Evolutionary conservation across 2,888 invertebrate species (phyloP), one percentile per base, ranked within the genome.

Genomic region (Troglohyphantes excavatus): DNA sequence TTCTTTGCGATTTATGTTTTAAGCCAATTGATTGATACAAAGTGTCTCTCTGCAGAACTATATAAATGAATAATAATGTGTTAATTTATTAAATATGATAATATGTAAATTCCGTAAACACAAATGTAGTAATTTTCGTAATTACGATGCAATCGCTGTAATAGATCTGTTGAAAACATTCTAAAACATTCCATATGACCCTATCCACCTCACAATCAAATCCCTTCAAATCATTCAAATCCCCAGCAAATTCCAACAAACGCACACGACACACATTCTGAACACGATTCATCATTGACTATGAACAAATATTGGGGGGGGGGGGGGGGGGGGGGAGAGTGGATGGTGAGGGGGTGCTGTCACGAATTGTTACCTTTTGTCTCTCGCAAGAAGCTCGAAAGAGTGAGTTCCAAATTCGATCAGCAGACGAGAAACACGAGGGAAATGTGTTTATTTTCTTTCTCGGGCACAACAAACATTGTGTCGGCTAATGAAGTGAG

Each of bases 381-480:
- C 59, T 59, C 76, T 83, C 43, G 29, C 23, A 29, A 26, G 33
- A 19, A 46, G 68, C 11, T n/a, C 9, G 21, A 13, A 43, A 61
- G n/a, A 11, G 9, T 6, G 7, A 9, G 70, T 9, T 59, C 75
- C 84, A 78, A 86, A 86, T 78, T 78, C 85, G 76, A 78, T 78
- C 85, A 78, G 68, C 59, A 46, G n/a, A 65, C 67, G 13, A 13
- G 53, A 53, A 53, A 43, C 26, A 84, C 46, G 29, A 67, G 68
- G 78, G 73, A 53, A 86, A 78, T 70, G 78, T 86, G 85, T 86
- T 86, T 86, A 78, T 86, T 86, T 86, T 86, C 70, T 86, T 76
- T 85, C 65, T 75, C 67, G 13, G 21, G 13, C 7, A 59, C 76
- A 70, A 70, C 76, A 86, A 78, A 86, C 76, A 86, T 53, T 53